Evolutionary conservation across 2,113 vertebrate genomes (phyloP), one percentile per base, ranked within the genome.

Genomic region (Cisticola juncidis): DNA sequence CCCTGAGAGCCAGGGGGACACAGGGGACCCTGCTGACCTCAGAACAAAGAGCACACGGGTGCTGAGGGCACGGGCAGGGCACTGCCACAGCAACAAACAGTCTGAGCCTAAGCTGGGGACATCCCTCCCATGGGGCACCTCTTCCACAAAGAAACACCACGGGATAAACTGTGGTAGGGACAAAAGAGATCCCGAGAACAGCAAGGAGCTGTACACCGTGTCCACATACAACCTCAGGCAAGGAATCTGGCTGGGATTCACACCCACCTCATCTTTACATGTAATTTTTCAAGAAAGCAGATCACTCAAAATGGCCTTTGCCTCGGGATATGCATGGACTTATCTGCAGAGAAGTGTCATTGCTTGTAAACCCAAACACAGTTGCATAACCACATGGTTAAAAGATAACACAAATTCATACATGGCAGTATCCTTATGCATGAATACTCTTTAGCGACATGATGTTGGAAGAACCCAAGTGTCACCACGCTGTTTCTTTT

Each of bases 351-450:
- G 78, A 66, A 89, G 60, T 82, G 88, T 68, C 92, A 64, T 4
- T 74, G 77, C 92, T 70, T 61, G 64, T 76, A 89, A 94, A 92
- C 25, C 84, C 48, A 35, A 91, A 74, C 73, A 22, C 51, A 53
- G 77, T 62, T 91, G 89, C 81, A 71, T 86, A 95, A 95, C 81
- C 70, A 26, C 79, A 60, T n/a, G 25, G 94, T 73, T 88, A 88
- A 86, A 92, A 88, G 91, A 92, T 33, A 92, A 66, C 73, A 65
- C 54, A 61, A 71, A 93, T 76, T 77, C 87, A 35, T 38, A 50
- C 31, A 4, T 1, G 26, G 38, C n/a, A 66, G 35, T 70, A 24
- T 70, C 88, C 76, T 65, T 20, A 57, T 3, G 15, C 56, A 60
- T 8, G 53, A 94, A 83, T 4, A n/a, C 60, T 31, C 44, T 13